These are phyloP conservation scores for Sanderia malayensis DNA, from an alignment of 30 jellyfish, hydroid and myxozoan species.

Conservation along the genomic window DNA sequence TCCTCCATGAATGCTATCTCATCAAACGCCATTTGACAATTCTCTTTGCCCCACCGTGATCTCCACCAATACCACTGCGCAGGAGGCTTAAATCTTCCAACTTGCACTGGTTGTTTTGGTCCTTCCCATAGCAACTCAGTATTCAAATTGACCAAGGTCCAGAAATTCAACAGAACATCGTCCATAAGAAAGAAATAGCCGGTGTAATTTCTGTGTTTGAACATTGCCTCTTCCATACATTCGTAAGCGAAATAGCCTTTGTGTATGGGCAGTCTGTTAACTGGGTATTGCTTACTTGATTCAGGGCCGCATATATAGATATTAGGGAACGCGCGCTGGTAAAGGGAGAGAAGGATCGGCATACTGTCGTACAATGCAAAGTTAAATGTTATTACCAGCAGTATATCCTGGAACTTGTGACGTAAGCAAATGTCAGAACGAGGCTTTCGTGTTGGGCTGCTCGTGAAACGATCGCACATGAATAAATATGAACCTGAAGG, in stretches of 20 bases:
- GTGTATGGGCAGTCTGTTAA: slow-evolving; percentile 39
- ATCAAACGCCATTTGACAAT: slow-evolving; percentile 69
- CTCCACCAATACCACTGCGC: slow-evolving; percentile 94
- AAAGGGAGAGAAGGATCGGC: slow-evolving; percentile 54
- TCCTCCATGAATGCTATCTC: slow-evolving; percentile 30
- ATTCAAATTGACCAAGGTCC: slow-evolving; percentile 68
- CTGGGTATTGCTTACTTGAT: slow-evolving; percentile 11
- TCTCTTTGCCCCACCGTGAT: slow-evolving; percentile 81
- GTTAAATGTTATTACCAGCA: slow-evolving; percentile 72
- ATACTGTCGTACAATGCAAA: slow-evolving; percentile 60
- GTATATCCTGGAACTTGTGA: slow-evolving; percentile 45
- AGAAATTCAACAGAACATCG: slow-evolving; percentile 77
- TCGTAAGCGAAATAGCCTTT: slow-evolving; percentile 76
- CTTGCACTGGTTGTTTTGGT: slow-evolving; percentile 72
- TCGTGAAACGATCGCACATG: slow-evolving; percentile 20
- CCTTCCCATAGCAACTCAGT: slow-evolving; percentile 84
- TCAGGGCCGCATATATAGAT: slow-evolving; percentile 79
- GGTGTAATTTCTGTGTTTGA: slow-evolving; percentile 37
- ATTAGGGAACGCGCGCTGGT: slow-evolving; percentile 76
- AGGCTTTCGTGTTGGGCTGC: not conserved
- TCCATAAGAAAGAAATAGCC: slow-evolving; percentile 84
- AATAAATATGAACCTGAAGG: slow-evolving; percentile 29
- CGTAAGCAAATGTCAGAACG: slow-evolving; percentile 41
- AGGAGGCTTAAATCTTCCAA: slow-evolving; percentile 57
- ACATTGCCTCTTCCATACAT: slow-evolving; percentile 54